These are phyloP conservation scores for Perognathus longimembris DNA, from an alignment of 2,113 vertebrate genomes.

Conservation along the genomic window DNA sequence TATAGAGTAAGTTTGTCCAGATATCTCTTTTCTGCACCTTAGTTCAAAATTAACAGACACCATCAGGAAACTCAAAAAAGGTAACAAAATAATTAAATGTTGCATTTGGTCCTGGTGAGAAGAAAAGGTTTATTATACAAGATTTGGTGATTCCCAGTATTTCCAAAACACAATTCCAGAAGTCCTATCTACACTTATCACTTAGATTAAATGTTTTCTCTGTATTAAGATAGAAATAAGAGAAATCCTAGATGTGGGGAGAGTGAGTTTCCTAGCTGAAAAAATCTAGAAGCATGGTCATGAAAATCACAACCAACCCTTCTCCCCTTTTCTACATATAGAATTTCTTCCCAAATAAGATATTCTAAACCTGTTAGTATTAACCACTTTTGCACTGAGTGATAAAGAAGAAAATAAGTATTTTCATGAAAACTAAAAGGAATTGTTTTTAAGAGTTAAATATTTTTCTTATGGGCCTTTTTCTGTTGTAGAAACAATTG, in stretches of 20 bases:
- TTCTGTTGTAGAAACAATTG: not conserved
- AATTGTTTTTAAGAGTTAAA: not conserved
- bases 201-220: not conserved
- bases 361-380: not conserved
- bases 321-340: not conserved
- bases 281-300: not conserved
- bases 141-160: not conserved
- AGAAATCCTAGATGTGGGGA: not conserved
- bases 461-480: not conserved
- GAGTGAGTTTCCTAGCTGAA: not conserved
- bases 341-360: not conserved
- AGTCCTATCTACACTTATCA: not conserved
- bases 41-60: constrained; percentile 26
- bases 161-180: constrained; percentile 2
- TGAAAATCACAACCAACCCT: not conserved
- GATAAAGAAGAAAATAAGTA: not conserved
- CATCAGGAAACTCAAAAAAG: not conserved
- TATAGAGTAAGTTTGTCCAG: not conserved
- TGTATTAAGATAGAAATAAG: constrained; percentile 59
- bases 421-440: not conserved
- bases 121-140: not conserved
- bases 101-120: not conserved
- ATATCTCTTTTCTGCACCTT: constrained; percentile 31
- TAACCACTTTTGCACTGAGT: not conserved
- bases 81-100: not conserved